Percentiles rank a stretch among this genome's conserved stretches.
phyloP scores from a whole-genome alignment of 1,140 invertebrate species.

The Trichonephila clavipes region DNA sequence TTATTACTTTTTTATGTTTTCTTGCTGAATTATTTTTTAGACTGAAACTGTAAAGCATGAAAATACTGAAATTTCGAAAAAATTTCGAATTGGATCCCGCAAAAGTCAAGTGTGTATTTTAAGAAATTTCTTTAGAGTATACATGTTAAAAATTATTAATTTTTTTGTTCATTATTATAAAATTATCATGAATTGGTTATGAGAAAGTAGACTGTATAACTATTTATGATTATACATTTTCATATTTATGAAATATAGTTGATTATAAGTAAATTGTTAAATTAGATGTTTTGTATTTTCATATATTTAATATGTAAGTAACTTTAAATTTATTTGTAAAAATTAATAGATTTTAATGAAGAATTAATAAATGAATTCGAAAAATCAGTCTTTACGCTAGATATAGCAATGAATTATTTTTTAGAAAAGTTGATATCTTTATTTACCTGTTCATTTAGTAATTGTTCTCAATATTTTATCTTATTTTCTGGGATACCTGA shows the following conservation, averaged over 20 bases:
- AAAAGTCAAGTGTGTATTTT: constrained; percentile 53
- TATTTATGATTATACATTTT: not conserved
- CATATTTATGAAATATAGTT: not conserved
- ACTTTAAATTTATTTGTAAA: too few species aligned
- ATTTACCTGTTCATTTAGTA: too few species aligned
- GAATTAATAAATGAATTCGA: too few species aligned
- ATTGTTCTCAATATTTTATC: too few species aligned
- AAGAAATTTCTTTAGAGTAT: not conserved
- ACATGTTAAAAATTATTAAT: not conserved
- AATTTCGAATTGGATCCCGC: constrained; percentile 35
- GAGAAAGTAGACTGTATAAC: not conserved
- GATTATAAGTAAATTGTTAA: not conserved
- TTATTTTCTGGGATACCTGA: too few species aligned
- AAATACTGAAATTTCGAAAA: not conserved
- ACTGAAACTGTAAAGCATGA: not conserved
- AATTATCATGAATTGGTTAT: too few species aligned
- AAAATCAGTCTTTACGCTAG: too few species aligned
- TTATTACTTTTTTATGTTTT: not conserved
- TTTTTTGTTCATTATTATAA: not conserved
- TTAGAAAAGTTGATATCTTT: too few species aligned
- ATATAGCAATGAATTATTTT: too few species aligned
- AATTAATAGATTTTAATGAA: too few species aligned
- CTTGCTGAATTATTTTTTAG: not conserved
- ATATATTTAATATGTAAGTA: not conserved
- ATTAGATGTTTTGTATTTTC: not conserved